A percentile compares a stretch with the other conserved stretches of the same genome.
These are phyloP conservation scores for Darevskia nairensis DNA, from an alignment of 2,797 vertebrate species.

Conservation along the genomic window DNA sequence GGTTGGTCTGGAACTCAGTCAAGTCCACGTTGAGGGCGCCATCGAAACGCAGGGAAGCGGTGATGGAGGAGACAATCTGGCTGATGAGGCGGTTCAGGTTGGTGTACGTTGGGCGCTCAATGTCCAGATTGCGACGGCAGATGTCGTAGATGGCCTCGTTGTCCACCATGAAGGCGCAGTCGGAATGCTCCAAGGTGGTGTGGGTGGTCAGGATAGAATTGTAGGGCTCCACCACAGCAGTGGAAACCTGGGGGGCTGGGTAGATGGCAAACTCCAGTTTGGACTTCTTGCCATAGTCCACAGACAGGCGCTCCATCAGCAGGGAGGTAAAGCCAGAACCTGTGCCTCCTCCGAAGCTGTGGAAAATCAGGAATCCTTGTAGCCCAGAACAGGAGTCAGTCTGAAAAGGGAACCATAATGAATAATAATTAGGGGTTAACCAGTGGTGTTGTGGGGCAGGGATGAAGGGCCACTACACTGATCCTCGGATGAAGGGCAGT, in stretches of 20 bases:
- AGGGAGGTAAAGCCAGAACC: conserved; percentile 83
- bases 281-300: conserved; percentile 82
- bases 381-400: conserved; percentile 80
- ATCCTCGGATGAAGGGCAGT: too few species aligned
- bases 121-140: conserved; percentile 77
- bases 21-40: conserved; percentile 82
- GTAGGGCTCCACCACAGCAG: conserved; percentile 82
- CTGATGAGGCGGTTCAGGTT: conserved; percentile 82
- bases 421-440: background rate
- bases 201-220: conserved; percentile 83
- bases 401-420: conserved; percentile 56
- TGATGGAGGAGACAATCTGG: conserved; percentile 83
- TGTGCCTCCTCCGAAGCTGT: conserved; percentile 82
- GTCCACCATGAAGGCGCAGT: conserved; percentile 84
- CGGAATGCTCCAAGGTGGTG: conserved; percentile 80
- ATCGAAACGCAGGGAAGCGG: conserved; percentile 78
- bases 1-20: conserved; percentile 82
- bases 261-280: conserved; percentile 83
- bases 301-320: conserved; percentile 81
- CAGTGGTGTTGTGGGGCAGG: background rate
- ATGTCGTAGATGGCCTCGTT: conserved; percentile 84
- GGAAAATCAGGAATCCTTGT: conserved; percentile 84
- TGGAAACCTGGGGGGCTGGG: conserved; percentile 83
- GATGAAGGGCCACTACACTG: too few species aligned
- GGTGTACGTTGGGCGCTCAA: conserved; percentile 79